Conservation (phyloP, 1,140 invertebrate species). For the Sarcophaga bullata region DNA sequence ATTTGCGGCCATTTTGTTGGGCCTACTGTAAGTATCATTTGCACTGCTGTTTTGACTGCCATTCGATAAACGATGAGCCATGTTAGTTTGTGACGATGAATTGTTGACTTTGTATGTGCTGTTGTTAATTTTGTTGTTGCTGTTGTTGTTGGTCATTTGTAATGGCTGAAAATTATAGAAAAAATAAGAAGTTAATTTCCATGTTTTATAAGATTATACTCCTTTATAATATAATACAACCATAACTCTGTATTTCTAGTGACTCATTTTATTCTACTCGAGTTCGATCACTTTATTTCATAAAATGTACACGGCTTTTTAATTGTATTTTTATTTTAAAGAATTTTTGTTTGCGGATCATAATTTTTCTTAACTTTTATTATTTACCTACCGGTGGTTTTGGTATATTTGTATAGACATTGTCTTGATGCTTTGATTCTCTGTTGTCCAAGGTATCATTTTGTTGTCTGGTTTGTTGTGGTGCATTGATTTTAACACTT, state of each 20-base stretch:
- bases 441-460: constrained; percentile 22
- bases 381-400: constrained; percentile 69
- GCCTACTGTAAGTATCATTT: no score
- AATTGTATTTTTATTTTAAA: no score
- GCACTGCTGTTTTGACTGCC: no score
- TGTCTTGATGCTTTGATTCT: constrained; percentile 52
- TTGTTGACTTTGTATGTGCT: constrained; percentile 60
- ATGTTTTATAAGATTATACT: no score
- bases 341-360: no score
- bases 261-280: no score
- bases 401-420: constrained; percentile 22
- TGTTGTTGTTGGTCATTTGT: constrained; percentile 49
- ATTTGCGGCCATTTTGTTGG: no score
- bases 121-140: constrained; percentile 41
- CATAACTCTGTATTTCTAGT: no score
- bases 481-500: constrained; percentile 2
- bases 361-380: neutral
- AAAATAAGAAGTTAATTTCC: neutral
- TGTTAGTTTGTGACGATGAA: neutral
- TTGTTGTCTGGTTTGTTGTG: constrained; percentile 18
- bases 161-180: constrained; percentile 58
- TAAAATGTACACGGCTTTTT: no score
- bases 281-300: no score
- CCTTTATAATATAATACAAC: no score
- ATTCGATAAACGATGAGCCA: no score